phyloP scores from a whole-genome alignment of 2,888 invertebrate species.

The Caenorhabditis macrosperma region DNA sequence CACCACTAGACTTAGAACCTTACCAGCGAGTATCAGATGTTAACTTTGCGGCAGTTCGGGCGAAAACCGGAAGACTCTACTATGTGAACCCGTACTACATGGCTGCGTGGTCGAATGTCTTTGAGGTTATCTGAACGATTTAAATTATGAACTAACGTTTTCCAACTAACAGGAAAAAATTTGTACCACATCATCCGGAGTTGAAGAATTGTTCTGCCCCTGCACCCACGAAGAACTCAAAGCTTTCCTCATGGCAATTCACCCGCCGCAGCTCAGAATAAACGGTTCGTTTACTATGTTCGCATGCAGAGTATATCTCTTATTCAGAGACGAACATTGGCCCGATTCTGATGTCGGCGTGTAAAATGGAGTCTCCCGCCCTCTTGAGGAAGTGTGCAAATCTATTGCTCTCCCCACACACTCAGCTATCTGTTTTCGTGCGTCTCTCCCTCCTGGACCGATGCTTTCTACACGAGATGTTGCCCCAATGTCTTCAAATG shows the following conservation, averaged over 20 bases:
- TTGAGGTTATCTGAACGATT: constrained; percentile 67
- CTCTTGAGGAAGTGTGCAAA: constrained; percentile 79
- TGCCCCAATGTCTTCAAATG: constrained; percentile 78
- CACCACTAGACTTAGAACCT: constrained; percentile 78
- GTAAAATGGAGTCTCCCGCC: constrained; percentile 80
- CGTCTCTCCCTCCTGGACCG: constrained; percentile 79
- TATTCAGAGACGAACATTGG: constrained; percentile 78
- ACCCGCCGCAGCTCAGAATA: constrained; percentile 80
- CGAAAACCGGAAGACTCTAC: constrained; percentile 78
- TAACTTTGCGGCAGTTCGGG: constrained; percentile 77
- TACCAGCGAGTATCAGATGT: constrained; percentile 76
- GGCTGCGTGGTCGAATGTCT: constrained; percentile 79
- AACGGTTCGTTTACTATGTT: constrained; percentile 71
- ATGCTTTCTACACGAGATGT: constrained; percentile 80
- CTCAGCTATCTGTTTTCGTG: constrained; percentile 79
- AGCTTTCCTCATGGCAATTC: constrained; percentile 79
- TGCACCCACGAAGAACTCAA: constrained; percentile 79
- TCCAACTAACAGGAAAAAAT: constrained; percentile 68
- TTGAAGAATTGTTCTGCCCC: constrained; percentile 79
- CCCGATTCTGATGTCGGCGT: constrained; percentile 79
- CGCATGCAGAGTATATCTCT: too few species aligned
- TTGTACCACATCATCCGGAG: constrained; percentile 57
- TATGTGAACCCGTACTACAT: constrained; percentile 80
- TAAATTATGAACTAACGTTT: constrained; percentile 7
- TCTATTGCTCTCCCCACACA: constrained; percentile 75